Evolutionary conservation across 2,113 vertebrate genomes (phyloP).

Genomic region (Crypturellus undulatus): DNA sequence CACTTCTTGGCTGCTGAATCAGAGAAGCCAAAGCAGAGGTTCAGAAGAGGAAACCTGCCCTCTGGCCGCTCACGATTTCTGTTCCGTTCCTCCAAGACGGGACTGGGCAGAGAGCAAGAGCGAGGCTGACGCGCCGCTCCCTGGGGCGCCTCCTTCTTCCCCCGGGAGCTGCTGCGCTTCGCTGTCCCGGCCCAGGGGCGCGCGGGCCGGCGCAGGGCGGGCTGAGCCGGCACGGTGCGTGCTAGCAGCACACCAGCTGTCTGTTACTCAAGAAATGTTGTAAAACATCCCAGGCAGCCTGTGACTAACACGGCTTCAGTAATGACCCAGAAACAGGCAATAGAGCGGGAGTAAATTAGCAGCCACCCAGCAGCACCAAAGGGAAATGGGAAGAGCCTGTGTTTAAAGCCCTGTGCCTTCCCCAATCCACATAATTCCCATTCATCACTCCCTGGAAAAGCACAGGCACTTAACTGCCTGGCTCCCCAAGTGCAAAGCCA

Average conservation of each 20-base stretch:
- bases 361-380: neutral
- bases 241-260: neutral
- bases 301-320: conserved; percentile 42
- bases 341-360: conserved; percentile 58
- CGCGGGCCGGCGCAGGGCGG: neutral
- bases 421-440: conserved; percentile 13
- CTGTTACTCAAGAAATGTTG: conserved; percentile 42
- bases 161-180: neutral
- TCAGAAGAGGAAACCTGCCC: neutral
- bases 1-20: neutral
- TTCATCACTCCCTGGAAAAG: neutral
- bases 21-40: neutral
- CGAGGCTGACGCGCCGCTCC: neutral
- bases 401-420: conserved; percentile 17
- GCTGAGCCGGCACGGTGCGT: neutral
- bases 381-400: conserved; percentile 26
- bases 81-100: neutral
- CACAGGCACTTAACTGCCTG: conserved; percentile 13
- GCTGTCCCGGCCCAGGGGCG: neutral
- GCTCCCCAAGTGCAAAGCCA: conserved; percentile 11
- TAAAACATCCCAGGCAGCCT: conserved; percentile 48
- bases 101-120: neutral
- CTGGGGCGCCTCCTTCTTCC: neutral
- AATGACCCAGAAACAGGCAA: conserved; percentile 43
- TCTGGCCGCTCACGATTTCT: neutral